These are phyloP conservation scores for Drosophila bocqueti DNA, from an alignment of 1,140 invertebrate genomes.

Conservation along the genomic window DNA sequence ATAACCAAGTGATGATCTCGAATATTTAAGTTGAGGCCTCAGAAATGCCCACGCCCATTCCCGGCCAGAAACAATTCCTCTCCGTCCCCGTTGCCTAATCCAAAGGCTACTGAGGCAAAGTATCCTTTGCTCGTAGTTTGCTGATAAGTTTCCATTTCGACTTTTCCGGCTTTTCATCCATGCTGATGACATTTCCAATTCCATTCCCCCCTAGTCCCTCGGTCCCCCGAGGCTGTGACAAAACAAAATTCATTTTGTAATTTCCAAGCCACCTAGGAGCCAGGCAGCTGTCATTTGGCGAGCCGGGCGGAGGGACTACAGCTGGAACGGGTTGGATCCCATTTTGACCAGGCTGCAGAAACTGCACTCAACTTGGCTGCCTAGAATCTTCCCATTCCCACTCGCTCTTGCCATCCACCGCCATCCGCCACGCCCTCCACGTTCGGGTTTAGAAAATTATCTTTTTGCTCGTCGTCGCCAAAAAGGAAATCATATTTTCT, in stretches of 20 bases:
- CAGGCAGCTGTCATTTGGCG: slow-evolving; percentile 64
- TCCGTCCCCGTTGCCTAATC: slow-evolving; percentile 10
- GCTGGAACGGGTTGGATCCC: slow-evolving; percentile 47
- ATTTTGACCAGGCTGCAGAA: slow-evolving; percentile 79
- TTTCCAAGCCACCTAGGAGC: slow-evolving; percentile 65
- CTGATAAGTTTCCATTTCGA: slow-evolving; percentile 83
- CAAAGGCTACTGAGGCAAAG: slow-evolving; percentile 46
- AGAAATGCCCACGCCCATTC: slow-evolving; percentile 17
- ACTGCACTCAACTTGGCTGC: slow-evolving; percentile 71
- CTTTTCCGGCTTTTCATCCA: slow-evolving; percentile 82
- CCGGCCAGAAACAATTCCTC: slow-evolving; percentile 10
- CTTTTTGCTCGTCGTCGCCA: slow-evolving; percentile 84
- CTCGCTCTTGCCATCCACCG: not conserved
- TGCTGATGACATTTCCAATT: slow-evolving; percentile 83
- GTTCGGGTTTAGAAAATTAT: slow-evolving; percentile 83
- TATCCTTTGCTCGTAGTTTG: slow-evolving; percentile 73
- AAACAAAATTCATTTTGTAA: slow-evolving; percentile 80
- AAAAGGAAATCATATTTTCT: slow-evolving; percentile 85
- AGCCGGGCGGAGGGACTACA: slow-evolving; percentile 5
- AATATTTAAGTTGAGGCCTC: slow-evolving; percentile 31
- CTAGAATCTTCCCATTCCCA: slow-evolving; percentile 39
- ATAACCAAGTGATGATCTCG: slow-evolving; percentile 58
- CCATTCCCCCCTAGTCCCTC: slow-evolving; percentile 8
- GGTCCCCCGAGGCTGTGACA: slow-evolving; percentile 34
- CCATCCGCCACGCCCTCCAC: slow-evolving; percentile 39